phyloP scores from a whole-genome alignment of 2,797 vertebrate genomes.

The Clarias pachynema region DNA sequence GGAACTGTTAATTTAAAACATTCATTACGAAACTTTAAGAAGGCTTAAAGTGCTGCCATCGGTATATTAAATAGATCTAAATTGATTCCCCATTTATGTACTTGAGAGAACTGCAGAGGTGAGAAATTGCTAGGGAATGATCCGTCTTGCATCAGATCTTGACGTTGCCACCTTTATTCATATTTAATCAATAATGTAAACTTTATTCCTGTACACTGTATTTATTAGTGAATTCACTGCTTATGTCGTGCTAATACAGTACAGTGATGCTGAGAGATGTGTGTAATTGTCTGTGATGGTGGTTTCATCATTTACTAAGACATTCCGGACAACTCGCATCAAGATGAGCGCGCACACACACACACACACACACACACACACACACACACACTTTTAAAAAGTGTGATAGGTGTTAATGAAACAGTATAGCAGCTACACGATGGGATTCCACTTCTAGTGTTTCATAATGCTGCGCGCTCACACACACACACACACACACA shows the following conservation, averaged over 20 bases:
- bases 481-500: slow-evolving; percentile 11
- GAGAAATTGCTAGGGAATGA: not conserved
- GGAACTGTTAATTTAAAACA: not conserved
- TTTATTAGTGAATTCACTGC: not conserved
- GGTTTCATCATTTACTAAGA: slow-evolving; percentile 21
- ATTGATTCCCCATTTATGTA: not conserved
- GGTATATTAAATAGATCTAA: not conserved
- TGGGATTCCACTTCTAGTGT: slow-evolving; percentile 23
- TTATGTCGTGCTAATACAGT: not conserved
- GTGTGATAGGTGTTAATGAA: slow-evolving; percentile 55
- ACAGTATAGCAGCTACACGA: slow-evolving; percentile 35
- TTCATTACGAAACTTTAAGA: not conserved
- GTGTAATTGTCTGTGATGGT: slow-evolving; percentile 14
- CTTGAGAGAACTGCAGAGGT: not conserved
- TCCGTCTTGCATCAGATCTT: not conserved
- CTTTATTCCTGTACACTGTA: not conserved
- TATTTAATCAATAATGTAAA: not conserved
- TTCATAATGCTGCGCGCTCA: slow-evolving; percentile 26
- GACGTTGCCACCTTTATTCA: not conserved
- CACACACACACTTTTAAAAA: not conserved
- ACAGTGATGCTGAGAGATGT: slow-evolving; percentile 12
- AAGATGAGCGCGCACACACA: too few species aligned
- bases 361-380: not conserved
- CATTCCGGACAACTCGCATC: slow-evolving; percentile 11
- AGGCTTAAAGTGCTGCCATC: not conserved